Base-by-base conservation (phyloP, 1,140 invertebrate species). In the Manduca sexta region DNA sequence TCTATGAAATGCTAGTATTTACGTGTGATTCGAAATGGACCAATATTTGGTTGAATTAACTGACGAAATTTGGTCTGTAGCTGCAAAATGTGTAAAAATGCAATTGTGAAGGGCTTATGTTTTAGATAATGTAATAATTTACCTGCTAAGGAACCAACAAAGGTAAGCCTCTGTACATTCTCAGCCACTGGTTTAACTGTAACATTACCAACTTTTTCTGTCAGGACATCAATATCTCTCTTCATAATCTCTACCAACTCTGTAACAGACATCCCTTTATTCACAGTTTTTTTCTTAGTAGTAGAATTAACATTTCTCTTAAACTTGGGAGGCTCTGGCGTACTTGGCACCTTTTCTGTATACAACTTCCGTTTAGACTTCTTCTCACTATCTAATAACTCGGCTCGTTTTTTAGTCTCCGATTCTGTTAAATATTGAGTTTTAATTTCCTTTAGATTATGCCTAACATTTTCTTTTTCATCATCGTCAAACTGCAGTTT, bases 71-170 rank as follows among this genome's bases (percentile, higher is more conserved):
- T n/a, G n/a, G n/a, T n/a, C n/a, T n/a, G n/a, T n/a, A n/a, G n/a
- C n/a, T n/a, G n/a, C n/a, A n/a, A n/a, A n/a, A n/a, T n/a, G n/a
- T n/a, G n/a, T n/a, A n/a, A n/a, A n/a, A n/a, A n/a, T n/a, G n/a
- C n/a, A n/a, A n/a, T n/a, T n/a, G n/a, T n/a, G n/a, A n/a, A n/a
- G n/a, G n/a, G n/a, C n/a, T n/a, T n/a, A n/a, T n/a, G n/a, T n/a
- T n/a, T n/a, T n/a, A n/a, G n/a, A n/a, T n/a, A n/a, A 26, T 11
- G 33, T 33, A 11, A 34, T 33, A 5, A 34, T 21, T 60, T 67
- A 85, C 82, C 82, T 52, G 76, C 74, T 45, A 85, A 59, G 37
- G 82, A 85, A 16, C 54, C 82, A 29, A 85, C 30, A 45, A 85
- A 85, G 48, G 64, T 77, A 2, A 83, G 46, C 33, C 72, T 73